Evolutionary conservation across 2,888 invertebrate genomes (phyloP).

Genomic region (Scaptomyza caliginosa): DNA sequence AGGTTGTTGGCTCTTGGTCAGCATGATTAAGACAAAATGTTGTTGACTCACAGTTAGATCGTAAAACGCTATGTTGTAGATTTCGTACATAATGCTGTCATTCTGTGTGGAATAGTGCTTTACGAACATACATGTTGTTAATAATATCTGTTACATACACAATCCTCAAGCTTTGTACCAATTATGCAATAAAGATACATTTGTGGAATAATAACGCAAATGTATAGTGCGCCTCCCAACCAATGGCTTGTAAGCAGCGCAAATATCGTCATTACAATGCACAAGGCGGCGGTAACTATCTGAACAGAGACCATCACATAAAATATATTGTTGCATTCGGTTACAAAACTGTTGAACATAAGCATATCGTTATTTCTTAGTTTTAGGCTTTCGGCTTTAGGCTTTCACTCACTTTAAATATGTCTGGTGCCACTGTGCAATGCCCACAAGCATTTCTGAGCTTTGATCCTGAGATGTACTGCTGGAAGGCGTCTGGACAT

Average conservation of each 20-base stretch:
- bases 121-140: background rate
- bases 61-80: conserved; percentile 63
- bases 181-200: conserved; percentile 69
- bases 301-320: conserved; percentile 51
- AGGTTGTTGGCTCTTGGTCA: conserved; percentile 46
- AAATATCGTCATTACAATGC: conserved; percentile 62
- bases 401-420: conserved; percentile 21
- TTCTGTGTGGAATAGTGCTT: conserved; percentile 27
- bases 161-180: conserved; percentile 61
- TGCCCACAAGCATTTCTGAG: background rate
- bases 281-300: conserved; percentile 43
- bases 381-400: fast-evolving
- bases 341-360: conserved; percentile 40
- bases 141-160: conserved; percentile 27
- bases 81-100: conserved; percentile 42
- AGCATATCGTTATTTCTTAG: background rate
- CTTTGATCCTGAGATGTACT: fast-evolving
- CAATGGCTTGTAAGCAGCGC: conserved; percentile 55
- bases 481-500: background rate
- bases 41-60: conserved; percentile 42
- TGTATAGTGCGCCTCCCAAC: conserved; percentile 59
- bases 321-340: conserved; percentile 49
- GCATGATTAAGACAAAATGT: conserved; percentile 45
- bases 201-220: conserved; percentile 35
- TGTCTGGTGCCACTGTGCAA: conserved; percentile 18